Percentiles rank a stretch among this genome's conserved stretches.
These are phyloP conservation scores for Tipula helvola DNA, from an alignment of 2,888 invertebrate species.

Conservation along the genomic window DNA sequence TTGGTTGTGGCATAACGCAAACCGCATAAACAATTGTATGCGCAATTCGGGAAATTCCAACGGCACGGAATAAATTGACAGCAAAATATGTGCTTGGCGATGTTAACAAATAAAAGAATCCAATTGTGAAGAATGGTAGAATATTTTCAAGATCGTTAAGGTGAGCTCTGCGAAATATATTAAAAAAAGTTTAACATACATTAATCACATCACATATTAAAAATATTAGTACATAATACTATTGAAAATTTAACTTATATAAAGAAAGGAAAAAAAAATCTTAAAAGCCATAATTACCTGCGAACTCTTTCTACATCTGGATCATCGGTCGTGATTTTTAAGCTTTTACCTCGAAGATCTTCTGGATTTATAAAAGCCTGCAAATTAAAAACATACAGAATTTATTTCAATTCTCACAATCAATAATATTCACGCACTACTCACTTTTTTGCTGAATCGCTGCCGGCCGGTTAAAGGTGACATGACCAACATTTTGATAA, in stretches of 20 bases:
- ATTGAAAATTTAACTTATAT: neutral
- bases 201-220: neutral
- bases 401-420: neutral
- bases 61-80: conserved; percentile 39
- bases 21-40: conserved; percentile 45
- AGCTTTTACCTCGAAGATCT: neutral
- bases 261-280: neutral
- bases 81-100: conserved; percentile 38
- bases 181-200: neutral
- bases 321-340: neutral
- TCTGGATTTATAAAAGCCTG: neutral
- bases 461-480: conserved; percentile 24
- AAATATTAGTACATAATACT: too few relatives aligned
- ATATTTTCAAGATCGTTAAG: conserved; percentile 50
- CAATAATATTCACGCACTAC: neutral
- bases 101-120: conserved; percentile 39
- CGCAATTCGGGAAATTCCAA: conserved; percentile 37
- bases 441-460: conserved; percentile 26
- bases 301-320: neutral
- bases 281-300: neutral
- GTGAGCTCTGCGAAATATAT: conserved; percentile 38
- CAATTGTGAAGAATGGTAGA: conserved; percentile 40
- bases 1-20: conserved; percentile 40
- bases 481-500: conserved; percentile 28
- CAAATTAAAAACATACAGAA: neutral